A percentile compares a stretch with the other conserved stretches of the same genome.
These are phyloP conservation scores for Coboldia fuscipes DNA, from an alignment of 1,140 invertebrate genomes.

Conservation along the genomic window DNA sequence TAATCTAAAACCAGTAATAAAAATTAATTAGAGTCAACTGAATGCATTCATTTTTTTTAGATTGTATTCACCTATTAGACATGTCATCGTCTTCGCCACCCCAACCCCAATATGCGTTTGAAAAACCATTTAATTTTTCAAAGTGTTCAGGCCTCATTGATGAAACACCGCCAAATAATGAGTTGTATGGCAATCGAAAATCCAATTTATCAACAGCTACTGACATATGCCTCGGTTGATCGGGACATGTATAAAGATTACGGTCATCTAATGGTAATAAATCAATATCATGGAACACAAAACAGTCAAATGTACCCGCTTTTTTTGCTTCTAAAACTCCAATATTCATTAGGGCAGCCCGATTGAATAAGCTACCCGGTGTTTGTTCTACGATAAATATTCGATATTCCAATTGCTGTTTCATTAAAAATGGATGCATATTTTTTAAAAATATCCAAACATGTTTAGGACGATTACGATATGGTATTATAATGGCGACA, in stretches of 20 bases:
- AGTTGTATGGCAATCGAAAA: conserved; percentile 62
- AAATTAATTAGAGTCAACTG: background rate
- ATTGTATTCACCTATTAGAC: conserved; percentile 36
- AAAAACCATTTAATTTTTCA: conserved; percentile 68
- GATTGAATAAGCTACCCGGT: conserved; percentile 57
- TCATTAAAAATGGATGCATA: conserved; percentile 75
- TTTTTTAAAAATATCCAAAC: conserved; percentile 64
- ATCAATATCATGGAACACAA: conserved; percentile 92
- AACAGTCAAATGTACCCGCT: conserved; percentile 61
- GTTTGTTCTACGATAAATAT: conserved; percentile 90
- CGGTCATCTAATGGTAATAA: conserved; percentile 78
- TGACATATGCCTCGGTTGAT: conserved; percentile 85
- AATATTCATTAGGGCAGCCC: conserved; percentile 89
- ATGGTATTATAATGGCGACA: conserved; percentile 75
- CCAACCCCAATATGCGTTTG: conserved; percentile 85
- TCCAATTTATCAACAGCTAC: conserved; percentile 75
- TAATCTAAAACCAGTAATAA: conserved; percentile 25
- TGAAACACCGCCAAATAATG: conserved; percentile 77
- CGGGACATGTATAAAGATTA: conserved; percentile 78
- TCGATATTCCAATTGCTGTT: conserved; percentile 79
- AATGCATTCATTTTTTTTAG: background rate
- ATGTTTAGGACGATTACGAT: conserved; percentile 61
- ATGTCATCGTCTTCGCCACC: conserved; percentile 87
- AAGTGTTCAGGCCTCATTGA: conserved; percentile 68
- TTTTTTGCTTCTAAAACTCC: conserved; percentile 73